These are phyloP conservation scores for Serrognathus titanus DNA, from an alignment of 2,888 invertebrate species.

Conservation along the genomic window DNA sequence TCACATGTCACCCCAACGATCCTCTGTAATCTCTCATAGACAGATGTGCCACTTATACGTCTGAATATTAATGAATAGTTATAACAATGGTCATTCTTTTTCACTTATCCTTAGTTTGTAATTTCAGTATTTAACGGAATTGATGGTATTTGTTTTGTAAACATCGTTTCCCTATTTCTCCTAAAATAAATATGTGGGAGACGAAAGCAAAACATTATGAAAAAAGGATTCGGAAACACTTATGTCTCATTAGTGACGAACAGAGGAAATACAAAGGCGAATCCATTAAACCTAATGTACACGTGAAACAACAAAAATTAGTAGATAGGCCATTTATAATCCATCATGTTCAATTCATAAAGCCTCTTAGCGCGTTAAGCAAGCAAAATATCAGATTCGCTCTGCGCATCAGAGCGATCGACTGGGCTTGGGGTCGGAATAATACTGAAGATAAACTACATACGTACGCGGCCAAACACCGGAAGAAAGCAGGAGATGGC, in stretches of 20 bases:
- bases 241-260: not conserved
- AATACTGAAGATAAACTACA: slow-evolving; percentile 24
- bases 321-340: not conserved
- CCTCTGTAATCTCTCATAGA: no score
- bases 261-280: not conserved
- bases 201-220: no score
- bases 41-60: no score
- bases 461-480: slow-evolving; percentile 34
- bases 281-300: not conserved
- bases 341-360: slow-evolving; percentile 1
- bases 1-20: no score
- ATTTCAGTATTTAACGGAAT: no score
- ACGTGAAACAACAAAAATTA: not conserved
- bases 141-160: no score
- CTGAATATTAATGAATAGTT: no score
- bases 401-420: not conserved
- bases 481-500: slow-evolving; percentile 42
- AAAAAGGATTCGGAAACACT: not conserved
- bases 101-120: no score
- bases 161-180: no score
- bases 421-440: not conserved
- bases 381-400: not conserved
- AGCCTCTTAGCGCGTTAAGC: not conserved
- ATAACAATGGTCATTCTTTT: no score
- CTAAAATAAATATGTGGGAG: no score